These are phyloP conservation scores for Hormaphis cornu DNA, from an alignment of 1,140 invertebrate species.

Conservation along the genomic window DNA sequence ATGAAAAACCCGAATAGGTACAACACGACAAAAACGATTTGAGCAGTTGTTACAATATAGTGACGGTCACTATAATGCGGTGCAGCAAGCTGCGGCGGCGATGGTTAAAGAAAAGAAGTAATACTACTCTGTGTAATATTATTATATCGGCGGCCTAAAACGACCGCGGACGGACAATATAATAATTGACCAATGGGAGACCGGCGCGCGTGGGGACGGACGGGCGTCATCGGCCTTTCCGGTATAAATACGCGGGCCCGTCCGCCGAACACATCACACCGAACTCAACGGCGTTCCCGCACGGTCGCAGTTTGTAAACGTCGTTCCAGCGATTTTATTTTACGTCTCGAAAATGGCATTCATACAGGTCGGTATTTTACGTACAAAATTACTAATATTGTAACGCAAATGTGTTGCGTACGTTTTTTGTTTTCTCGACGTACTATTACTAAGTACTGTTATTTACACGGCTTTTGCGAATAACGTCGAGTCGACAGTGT, in stretches of 20 bases:
- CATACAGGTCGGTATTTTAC: conserved; percentile 24
- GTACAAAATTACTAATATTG: too few species aligned
- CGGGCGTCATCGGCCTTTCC: background rate
- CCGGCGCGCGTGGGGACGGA: background rate
- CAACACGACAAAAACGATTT: conserved; percentile 4
- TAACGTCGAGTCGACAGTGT: too few species aligned
- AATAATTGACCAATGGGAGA: background rate
- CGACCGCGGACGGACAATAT: conserved; percentile 16
- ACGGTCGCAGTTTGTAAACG: conserved; percentile 1
- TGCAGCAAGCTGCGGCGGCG: background rate
- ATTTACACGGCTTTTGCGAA: too few species aligned
- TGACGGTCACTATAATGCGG: too few species aligned
- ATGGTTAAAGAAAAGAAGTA: background rate
- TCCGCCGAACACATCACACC: background rate
- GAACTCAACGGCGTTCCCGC: conserved; percentile 15
- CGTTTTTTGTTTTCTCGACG: too few species aligned
- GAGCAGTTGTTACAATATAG: background rate
- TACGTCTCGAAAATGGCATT: conserved; percentile 18
- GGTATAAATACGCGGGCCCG: conserved; percentile 2
- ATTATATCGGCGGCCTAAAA: background rate
- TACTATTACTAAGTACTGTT: too few species aligned
- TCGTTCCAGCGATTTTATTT: background rate
- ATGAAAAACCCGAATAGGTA: background rate
- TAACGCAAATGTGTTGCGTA: too few species aligned
- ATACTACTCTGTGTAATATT: too few species aligned